Evolutionary conservation across 2,113 vertebrate species (phyloP).

Genomic region (Mirounga angustirostris): DNA sequence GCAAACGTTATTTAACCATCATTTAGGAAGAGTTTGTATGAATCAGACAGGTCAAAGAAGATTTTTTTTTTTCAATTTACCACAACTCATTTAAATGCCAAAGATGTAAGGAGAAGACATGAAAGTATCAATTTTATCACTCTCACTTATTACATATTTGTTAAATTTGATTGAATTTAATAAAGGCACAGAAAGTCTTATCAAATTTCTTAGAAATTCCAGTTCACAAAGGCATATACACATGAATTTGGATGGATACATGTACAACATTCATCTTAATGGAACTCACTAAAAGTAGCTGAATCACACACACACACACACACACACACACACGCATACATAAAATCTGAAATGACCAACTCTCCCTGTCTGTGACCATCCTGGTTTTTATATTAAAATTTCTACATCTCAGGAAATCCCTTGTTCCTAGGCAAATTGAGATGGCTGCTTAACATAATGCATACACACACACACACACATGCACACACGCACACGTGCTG

Average conservation of each 20-base stretch:
- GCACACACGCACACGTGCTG: neutral
- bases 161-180: conserved; percentile 37
- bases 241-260: neutral
- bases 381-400: neutral
- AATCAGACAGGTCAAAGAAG: conserved; percentile 3
- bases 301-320: fast-evolving
- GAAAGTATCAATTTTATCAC: neutral
- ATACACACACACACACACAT: neutral
- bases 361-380: neutral
- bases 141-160: neutral
- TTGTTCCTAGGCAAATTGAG: neutral
- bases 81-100: conserved; percentile 54
- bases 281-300: neutral
- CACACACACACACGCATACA: neutral
- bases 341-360: neutral
- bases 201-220: neutral
- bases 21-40: neutral
- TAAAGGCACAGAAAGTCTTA: neutral
- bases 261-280: neutral
- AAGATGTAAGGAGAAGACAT: neutral
- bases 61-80: neutral
- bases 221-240: neutral
- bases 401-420: neutral
- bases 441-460: neutral
- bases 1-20: neutral